Base-by-base conservation (phyloP, 2,113 vertebrate genomes). In the Notothenia coriiceps region DNA sequence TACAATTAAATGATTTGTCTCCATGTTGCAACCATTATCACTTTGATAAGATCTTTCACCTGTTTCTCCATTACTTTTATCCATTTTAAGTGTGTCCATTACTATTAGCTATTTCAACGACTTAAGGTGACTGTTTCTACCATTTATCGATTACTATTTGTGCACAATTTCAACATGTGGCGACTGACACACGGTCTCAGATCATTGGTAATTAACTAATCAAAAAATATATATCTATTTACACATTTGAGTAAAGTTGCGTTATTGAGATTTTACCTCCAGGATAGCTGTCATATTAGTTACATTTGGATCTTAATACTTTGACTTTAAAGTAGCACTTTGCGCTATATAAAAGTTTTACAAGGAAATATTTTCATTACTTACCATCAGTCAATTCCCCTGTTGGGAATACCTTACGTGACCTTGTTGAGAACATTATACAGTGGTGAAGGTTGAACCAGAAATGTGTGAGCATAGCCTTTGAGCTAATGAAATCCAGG, bases 301-400 rank as follows among this genome's bases (percentile, higher is more conserved):
- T 40, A 49, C 35, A 66, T 33, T 11, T 29, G 22, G 20, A 13
- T 46, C 61, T 49, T 70, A 29, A 29, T 29, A 29, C 29, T 29
- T 17, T 70, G 69, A 57, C n/a, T 49, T 5, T 29, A 29, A 29
- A 29, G 29, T 4, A 29, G 29, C 29, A 29, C 29, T 29, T 29
- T 29, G 29, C 29, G 29, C 22, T 46, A 35, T 46, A n/a, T 52
- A 72, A 47, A 49, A 67, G 54, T 40, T 40, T n/a, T n/a, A 22
- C n/a, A 43, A 40, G 20, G 52, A 56, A n/a, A 20, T 10, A 17
- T 13, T 13, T 20, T 14, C 13, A 52, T 49, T 62, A 22, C 44
- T 55, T 69, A 18, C 22, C 12, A 20, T 65, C 50, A 70, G 56
- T 57, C 40, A 33, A 59, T 25, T 49, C 70, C 49, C 22, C 66